Evolutionary conservation across 1,140 invertebrate species (phyloP).

Genomic region (Drosophila truncata): DNA sequence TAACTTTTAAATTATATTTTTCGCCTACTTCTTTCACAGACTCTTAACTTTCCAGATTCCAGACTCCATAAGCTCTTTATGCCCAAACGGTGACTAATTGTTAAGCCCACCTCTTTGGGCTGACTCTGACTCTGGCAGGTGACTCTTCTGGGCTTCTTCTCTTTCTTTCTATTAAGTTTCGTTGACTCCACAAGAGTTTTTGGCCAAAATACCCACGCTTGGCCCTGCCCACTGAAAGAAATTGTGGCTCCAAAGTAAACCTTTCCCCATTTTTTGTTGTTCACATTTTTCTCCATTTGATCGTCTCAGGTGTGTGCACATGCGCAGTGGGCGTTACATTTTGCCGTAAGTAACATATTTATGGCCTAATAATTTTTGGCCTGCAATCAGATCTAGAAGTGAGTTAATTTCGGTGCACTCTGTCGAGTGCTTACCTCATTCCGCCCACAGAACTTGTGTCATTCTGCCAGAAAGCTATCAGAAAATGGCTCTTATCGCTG

Average conservation of each 20-base stretch:
- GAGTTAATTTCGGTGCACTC: conserved; percentile 44
- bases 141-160: conserved; percentile 27
- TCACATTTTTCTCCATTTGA: conserved; percentile 9
- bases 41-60: conserved; percentile 4
- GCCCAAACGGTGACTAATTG: conserved; percentile 74
- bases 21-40: conserved; percentile 19
- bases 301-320: conserved; percentile 69
- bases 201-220: conserved; percentile 46
- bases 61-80: conserved; percentile 31
- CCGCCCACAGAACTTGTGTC: conserved; percentile 32
- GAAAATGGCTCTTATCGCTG: conserved; percentile 21
- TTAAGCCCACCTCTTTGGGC: conserved; percentile 34
- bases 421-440: conserved; percentile 51
- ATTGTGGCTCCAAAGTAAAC: conserved; percentile 29
- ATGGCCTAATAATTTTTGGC: conserved; percentile 79
- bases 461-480: conserved; percentile 16
- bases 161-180: conserved; percentile 43
- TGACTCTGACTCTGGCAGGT: conserved; percentile 1
- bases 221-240: conserved; percentile 32
- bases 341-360: conserved; percentile 73
- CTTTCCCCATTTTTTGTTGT: conserved; percentile 2
- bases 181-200: conserved; percentile 41
- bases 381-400: conserved; percentile 64
- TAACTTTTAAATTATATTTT: conserved; percentile 34
- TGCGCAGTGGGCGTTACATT: conserved; percentile 80